Evolutionary conservation across 2,797 vertebrate species (phyloP), one percentile per base, ranked within the genome.

Genomic region (Acanthurus leucopareius): DNA sequence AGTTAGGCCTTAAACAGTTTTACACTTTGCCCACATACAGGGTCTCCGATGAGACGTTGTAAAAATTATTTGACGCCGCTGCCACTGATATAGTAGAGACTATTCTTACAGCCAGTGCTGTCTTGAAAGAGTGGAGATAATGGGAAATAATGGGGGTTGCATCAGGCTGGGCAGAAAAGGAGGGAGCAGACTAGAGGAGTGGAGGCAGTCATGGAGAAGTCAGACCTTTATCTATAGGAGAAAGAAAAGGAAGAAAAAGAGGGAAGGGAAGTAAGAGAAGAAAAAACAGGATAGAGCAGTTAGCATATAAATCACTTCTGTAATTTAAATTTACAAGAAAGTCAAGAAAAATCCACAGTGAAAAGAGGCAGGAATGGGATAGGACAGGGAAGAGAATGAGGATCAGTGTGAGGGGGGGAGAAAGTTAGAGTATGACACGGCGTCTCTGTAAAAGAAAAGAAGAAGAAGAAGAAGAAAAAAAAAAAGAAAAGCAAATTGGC

Each of bases 211-310:
- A 93, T 79, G 90, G 63, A 91, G 93, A 84, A 91, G 90, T 95
- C 93, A 94, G 92, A 94, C 92, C 92, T 94, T 94, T 92, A 94
- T 94, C 94, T 95, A 90, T 11, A 82, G 85, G 86, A 91, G 80
- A 88, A 59, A 88, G 61, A 89, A 72, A 62, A 58, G 56, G 80
- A 87, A 75, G 84, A 25, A 77, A 60, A 64, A 85, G 63, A 76
- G 81, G 77, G 72, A 48, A 75, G 66, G 75, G 80, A 79, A 38
- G 63, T 22, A 45, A 76, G 73, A 80, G 58, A 83, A 73, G 64
- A 82, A 82, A 74, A 89, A 70, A 93, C 49, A 92, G 83, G 90
- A 91, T 78, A 91, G 87, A 88, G 86, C 73, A 57, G 93, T 93
- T 93, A 94, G 90, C 89, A 91, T 89, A 86, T 79, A 90, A 87